phyloP scores from a whole-genome alignment of 2,113 vertebrate genomes.

The Ochotona curzoniae region DNA sequence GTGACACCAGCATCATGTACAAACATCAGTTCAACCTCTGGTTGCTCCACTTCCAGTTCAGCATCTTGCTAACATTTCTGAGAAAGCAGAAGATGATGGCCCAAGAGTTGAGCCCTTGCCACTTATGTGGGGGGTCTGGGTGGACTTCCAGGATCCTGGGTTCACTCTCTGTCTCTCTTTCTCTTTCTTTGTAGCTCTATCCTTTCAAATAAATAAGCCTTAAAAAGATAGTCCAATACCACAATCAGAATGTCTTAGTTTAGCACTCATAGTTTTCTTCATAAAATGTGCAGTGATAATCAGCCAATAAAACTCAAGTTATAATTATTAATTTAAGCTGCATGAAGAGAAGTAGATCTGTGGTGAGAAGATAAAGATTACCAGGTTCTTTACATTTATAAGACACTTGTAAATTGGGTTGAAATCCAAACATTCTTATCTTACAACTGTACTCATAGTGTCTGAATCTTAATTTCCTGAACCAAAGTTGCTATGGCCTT shows the following conservation, averaged over 20 bases:
- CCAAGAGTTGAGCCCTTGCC: no score
- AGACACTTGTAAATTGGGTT: neutral
- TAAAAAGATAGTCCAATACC: neutral
- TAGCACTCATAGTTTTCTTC: neutral
- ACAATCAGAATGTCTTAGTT: neutral
- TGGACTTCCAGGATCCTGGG: no score
- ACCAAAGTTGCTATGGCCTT: slow-evolving; percentile 4
- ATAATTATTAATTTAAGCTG: neutral
- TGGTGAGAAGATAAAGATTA: neutral
- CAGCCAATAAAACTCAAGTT: neutral
- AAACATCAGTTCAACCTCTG: no score
- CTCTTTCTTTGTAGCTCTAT: no score
- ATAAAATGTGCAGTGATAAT: neutral
- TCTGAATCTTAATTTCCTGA: slow-evolving; percentile 21
- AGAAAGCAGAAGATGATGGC: no score
- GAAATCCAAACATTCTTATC: neutral
- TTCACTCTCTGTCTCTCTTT: no score
- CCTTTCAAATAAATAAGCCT: no score
- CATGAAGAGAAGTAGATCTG: neutral
- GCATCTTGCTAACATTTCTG: no score
- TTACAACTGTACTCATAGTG: neutral
- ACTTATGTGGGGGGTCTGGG: no score
- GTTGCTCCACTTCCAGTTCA: no score
- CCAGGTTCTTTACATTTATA: neutral
- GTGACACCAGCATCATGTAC: no score